A percentile compares a stretch with the other conserved stretches of the same genome.
phyloP scores from a whole-genome alignment of 2,113 vertebrate species.

The Spizaetus ornatus region DNA sequence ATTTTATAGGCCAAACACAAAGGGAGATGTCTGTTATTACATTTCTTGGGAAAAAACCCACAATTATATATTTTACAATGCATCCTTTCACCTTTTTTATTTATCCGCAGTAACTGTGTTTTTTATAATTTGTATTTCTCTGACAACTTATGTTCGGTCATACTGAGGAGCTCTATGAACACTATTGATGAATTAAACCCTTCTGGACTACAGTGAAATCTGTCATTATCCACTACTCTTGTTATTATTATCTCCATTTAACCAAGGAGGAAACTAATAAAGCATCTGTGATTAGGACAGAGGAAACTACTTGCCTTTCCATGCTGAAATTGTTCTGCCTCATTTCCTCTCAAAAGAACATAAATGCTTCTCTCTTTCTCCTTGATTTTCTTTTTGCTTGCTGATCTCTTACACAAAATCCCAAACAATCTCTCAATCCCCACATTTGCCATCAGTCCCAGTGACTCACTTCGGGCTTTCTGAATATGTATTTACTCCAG shows the following conservation, averaged over 20 bases:
- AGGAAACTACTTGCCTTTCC: neutral
- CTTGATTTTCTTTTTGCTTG: neutral
- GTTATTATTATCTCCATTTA: neutral
- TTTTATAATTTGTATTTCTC: neutral
- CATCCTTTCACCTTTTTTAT: neutral
- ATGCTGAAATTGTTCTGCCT: neutral
- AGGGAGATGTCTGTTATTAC: neutral
- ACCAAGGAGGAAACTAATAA: neutral
- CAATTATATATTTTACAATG: neutral
- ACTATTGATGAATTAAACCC: neutral
- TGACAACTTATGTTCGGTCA: neutral
- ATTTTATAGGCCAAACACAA: neutral
- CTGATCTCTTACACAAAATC: neutral
- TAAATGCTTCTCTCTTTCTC: neutral
- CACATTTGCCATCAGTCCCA: neutral
- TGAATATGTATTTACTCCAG: neutral
- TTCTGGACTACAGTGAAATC: neutral
- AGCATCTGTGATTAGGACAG: neutral
- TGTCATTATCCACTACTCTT: neutral
- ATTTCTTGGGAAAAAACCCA: neutral
- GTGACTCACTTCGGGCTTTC: neutral
- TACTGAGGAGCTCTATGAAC: neutral
- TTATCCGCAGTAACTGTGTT: neutral
- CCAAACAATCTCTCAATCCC: neutral
- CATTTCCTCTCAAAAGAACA: neutral